Conservation (phyloP, 1,140 invertebrate species). For the Trachymyrmex cornetzi region DNA sequence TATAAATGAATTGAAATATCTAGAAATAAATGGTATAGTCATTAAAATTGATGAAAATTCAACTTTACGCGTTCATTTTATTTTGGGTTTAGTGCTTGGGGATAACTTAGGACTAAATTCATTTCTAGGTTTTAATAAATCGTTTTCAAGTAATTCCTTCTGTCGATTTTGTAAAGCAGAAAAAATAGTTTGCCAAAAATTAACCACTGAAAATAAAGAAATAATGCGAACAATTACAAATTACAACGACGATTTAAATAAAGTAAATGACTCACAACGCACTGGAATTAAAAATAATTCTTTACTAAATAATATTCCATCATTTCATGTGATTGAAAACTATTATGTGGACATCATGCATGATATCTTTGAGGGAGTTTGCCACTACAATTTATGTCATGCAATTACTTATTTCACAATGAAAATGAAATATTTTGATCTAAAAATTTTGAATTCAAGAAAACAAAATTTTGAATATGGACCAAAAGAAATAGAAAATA, state of each 20-base stretch:
- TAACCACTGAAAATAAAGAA: background rate
- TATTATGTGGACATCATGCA: slow-evolving; percentile 17
- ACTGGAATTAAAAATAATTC: slow-evolving; percentile 24
- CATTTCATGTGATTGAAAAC: slow-evolving; percentile 20
- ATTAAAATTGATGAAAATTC: too few relatives aligned
- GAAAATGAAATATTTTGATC: slow-evolving; percentile 17
- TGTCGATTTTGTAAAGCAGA: slow-evolving; percentile 22
- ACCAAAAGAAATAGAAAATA: slow-evolving; percentile 6
- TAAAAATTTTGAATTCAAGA: slow-evolving; percentile 14
- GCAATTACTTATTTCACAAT: slow-evolving; percentile 27
- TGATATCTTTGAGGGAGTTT: slow-evolving; percentile 17
- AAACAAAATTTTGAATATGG: slow-evolving; percentile 28
- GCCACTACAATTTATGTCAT: slow-evolving; percentile 5
- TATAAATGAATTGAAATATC: too few relatives aligned
- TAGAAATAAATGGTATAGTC: too few relatives aligned
- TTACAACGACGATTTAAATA: slow-evolving; percentile 10
- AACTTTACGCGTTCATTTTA: too few relatives aligned
- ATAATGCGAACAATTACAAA: slow-evolving; percentile 26
- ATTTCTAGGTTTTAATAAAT: slow-evolving; percentile 10
- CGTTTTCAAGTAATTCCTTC: slow-evolving; percentile 6
- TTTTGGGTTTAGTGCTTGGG: background rate
- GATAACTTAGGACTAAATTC: too few relatives aligned
- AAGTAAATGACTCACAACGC: slow-evolving; percentile 6
- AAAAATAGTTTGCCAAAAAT: background rate
- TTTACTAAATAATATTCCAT: slow-evolving; percentile 30